Percentiles rank a stretch among this genome's conserved stretches.
Conservation (phyloP, 2,797 vertebrate genomes). For the Trichosurus vulpecula region DNA sequence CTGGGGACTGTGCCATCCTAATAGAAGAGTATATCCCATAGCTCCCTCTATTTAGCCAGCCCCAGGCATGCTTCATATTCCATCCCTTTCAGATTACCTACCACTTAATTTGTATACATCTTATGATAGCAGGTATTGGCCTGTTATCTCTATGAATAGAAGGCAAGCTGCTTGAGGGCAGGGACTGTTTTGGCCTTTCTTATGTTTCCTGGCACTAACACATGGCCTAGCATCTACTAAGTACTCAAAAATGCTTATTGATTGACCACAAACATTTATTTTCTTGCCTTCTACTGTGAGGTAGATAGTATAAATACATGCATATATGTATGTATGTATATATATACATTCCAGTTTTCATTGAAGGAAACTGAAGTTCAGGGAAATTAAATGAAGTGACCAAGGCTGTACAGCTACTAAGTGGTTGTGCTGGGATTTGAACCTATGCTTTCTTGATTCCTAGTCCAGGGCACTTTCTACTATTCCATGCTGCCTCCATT, state of each 20-base stretch:
- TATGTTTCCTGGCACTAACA: not conserved
- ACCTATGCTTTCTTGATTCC: not conserved
- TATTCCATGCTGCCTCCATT: not conserved
- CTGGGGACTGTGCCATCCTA: not conserved
- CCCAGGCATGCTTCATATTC: not conserved
- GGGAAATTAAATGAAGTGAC: not conserved
- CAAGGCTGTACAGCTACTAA: not conserved
- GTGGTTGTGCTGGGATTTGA: not conserved
- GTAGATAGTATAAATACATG: not conserved
- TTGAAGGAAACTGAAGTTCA: not conserved
- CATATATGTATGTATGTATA: too few relatives aligned
- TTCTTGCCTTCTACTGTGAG: not conserved
- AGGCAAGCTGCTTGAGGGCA: not conserved
- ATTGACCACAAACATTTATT: not conserved
- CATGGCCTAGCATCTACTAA: not conserved
- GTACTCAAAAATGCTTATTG: not conserved
- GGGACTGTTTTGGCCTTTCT: not conserved
- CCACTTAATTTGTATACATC: not conserved
- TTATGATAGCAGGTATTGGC: not conserved
- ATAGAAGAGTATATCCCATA: not conserved
- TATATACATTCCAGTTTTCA: not conserved
- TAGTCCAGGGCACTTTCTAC: not conserved
- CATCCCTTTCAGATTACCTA: not conserved
- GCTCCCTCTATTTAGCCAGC: not conserved
- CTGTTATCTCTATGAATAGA: not conserved